Base-by-base conservation (phyloP, 2,113 vertebrate species). In the Calidris pugnax region DNA sequence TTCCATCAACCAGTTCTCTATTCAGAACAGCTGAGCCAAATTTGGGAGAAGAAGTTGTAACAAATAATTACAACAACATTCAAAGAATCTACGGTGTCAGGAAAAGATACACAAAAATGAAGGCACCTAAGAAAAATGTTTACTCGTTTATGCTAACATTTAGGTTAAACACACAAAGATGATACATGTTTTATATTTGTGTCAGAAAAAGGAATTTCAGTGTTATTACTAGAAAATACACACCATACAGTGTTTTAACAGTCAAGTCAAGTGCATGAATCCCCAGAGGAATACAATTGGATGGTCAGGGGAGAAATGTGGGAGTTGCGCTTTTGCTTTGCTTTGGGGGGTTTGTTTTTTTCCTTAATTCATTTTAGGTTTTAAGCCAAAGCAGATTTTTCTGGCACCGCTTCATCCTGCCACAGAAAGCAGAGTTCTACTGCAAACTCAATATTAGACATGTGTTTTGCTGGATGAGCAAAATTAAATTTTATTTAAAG, bases 401-500 rank as follows among this genome's bases (percentile, higher is more conserved):
- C 63, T 41, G 72, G 35, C 50, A 43, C 19, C 0, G 0, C 28
- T 81, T 71, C n/a, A 56, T 18, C 30, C 51, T 18, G 2, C 26
- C 53, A 48, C 63, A 85, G 28, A 93, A 93, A 86, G 75, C 33
- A 48, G 56, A 81, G 51, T 28, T 89, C 63, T 79, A 28, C 47
- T 75, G 51, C 47, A 88, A 67, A 32, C 63, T 88, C 85, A 60
- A 0, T 67, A 77, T 77, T 32, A 82, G 53, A 82, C 2, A 9
- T 7, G 45, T 53, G 30, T n/a, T 85, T 62, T 67, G 71, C 72
- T 88, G 32, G 71, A 66, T 83, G 55, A 91, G 47, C 59, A 85
- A 71, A 95, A 93, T 77, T 84, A 85, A 55, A 72, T 94, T 92
- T 96, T 93, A 91, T 96, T 96, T 94, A 96, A 96, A n/a, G 90